Evolutionary conservation across 2,888 invertebrate species (phyloP).

Genomic region (Penaeus monodon): DNA sequence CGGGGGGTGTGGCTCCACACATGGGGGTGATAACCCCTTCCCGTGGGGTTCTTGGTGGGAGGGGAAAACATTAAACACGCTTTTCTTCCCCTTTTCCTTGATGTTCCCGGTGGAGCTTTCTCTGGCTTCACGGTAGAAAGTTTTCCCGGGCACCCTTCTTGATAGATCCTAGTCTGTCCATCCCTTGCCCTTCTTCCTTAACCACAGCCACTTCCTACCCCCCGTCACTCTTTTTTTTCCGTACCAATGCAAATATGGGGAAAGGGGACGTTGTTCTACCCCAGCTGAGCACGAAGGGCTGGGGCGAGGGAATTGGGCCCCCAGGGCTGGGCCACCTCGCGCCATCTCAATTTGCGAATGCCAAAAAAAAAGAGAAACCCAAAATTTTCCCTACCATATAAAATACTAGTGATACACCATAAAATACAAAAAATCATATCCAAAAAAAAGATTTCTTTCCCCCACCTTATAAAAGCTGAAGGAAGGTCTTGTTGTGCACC

Average conservation of each 20-base stretch:
- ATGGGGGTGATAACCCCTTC: neutral
- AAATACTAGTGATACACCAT: neutral
- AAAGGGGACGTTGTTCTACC: constrained; percentile 11
- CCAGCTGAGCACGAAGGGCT: constrained; percentile 23
- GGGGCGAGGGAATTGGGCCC: constrained; percentile 29
- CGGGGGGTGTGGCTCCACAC: too few relatives aligned
- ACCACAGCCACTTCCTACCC: constrained; percentile 1
- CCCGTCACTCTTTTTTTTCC: constrained; percentile 32
- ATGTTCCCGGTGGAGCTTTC: neutral
- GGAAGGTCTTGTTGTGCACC: constrained; percentile 82
- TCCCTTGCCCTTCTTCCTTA: constrained; percentile 9
- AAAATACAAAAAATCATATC: too few relatives aligned
- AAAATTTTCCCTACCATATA: neutral
- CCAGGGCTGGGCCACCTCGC: constrained; percentile 18
- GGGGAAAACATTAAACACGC: constrained; percentile 35
- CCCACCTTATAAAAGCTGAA: constrained; percentile 79
- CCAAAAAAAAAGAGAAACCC: neutral
- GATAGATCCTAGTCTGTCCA: neutral
- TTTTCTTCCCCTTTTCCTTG: neutral
- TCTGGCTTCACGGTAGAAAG: neutral
- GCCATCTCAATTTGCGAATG: constrained; percentile 42
- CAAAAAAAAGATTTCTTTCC: neutral
- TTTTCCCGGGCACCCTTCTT: neutral
- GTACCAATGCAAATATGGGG: constrained; percentile 60
- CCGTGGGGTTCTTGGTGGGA: constrained; percentile 55